A percentile compares a stretch with the other conserved stretches of the same genome.
Conservation (phyloP, 2,113 vertebrate species). For the Passer domesticus region DNA sequence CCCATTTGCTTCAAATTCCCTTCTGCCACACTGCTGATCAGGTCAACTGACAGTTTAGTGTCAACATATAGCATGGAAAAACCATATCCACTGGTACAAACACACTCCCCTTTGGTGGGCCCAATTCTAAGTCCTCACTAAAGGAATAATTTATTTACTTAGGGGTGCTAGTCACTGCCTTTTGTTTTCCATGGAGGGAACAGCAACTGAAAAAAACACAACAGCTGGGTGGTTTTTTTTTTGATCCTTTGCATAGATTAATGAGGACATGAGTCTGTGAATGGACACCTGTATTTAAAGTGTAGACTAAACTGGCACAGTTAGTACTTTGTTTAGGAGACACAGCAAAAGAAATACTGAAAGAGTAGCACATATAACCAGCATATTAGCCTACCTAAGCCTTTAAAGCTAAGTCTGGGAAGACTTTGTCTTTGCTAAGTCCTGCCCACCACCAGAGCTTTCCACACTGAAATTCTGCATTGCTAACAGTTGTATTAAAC, state of each 20-base stretch:
- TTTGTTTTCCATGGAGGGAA: not conserved
- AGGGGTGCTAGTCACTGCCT: not conserved
- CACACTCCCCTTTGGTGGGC: not conserved
- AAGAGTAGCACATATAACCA: not conserved
- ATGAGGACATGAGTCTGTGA: not conserved
- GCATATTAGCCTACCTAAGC: not conserved
- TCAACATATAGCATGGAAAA: not conserved
- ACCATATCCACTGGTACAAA: not conserved
- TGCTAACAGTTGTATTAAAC: not conserved
- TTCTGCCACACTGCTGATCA: not conserved
- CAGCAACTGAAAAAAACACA: not conserved
- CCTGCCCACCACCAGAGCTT: not conserved
- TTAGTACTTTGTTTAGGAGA: not conserved
- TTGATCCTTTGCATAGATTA: not conserved
- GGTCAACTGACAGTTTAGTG: not conserved
- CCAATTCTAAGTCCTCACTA: not conserved
- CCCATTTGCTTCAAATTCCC: not conserved
- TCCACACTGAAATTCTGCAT: not conserved
- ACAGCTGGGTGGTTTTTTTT: not conserved
- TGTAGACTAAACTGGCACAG: not conserved
- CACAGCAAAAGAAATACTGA: not conserved
- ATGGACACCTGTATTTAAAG: not conserved
- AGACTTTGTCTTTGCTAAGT: slow-evolving; percentile 1
- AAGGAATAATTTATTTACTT: not conserved
- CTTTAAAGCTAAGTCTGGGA: not conserved